Evolutionary conservation across 1,140 invertebrate species (phyloP).

Genomic region (Drosophila subobscura): DNA sequence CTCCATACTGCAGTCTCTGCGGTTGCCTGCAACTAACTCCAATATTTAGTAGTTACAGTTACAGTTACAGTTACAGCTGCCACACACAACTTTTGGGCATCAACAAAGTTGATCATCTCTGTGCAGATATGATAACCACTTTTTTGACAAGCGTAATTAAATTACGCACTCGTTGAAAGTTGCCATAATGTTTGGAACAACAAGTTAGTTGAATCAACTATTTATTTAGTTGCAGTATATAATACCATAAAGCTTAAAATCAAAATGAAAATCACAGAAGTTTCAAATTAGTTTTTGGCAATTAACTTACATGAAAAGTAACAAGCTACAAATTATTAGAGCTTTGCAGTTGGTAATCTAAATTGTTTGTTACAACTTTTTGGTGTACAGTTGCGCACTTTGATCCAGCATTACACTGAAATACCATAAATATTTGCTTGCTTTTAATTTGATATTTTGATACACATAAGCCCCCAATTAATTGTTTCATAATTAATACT

Average conservation of each 20-base stretch:
- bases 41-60: conserved; percentile 24
- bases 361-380: no score
- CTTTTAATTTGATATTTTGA: no score
- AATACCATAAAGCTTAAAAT: background rate
- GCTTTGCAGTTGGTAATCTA: background rate
- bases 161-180: conserved; percentile 44
- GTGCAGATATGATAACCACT: conserved; percentile 17
- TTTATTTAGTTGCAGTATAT: conserved; percentile 30
- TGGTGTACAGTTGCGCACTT: no score
- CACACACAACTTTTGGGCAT: conserved; percentile 2
- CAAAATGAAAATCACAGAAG: conserved; percentile 32
- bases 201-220: no score
- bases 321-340: conserved; percentile 11
- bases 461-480: no score
- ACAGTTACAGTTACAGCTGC: conserved; percentile 7
- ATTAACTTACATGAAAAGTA: conserved; percentile 30
- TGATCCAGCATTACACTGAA: no score
- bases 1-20: conserved; percentile 14
- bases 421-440: no score
- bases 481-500: no score
- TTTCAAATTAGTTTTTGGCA: conserved; percentile 45
- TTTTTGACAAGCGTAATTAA: conserved; percentile 38
- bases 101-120: conserved; percentile 19
- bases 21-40: conserved; percentile 11
- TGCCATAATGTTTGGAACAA: background rate